Conservation (phyloP, 2,888 invertebrate species). For the Cosmia pyralina region DNA sequence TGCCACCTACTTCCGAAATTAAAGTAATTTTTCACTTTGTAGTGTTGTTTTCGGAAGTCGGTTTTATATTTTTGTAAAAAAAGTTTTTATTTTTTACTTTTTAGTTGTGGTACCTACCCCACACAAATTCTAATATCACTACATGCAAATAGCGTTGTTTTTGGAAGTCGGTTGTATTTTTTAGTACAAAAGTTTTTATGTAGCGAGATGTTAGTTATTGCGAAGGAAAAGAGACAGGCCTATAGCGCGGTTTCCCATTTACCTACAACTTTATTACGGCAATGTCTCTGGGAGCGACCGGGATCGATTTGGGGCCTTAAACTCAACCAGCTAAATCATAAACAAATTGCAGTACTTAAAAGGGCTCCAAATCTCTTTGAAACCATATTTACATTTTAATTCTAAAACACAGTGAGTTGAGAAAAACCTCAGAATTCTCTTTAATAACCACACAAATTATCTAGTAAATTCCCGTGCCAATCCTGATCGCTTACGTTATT, state of each 20-base stretch:
- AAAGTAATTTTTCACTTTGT: no score
- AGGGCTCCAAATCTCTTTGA: no score
- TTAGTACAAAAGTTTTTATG: no score
- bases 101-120: no score
- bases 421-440: background rate
- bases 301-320: background rate
- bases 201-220: background rate
- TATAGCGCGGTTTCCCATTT: background rate
- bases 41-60: no score
- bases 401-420: background rate
- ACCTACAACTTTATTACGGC: background rate
- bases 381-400: no score
- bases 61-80: no score
- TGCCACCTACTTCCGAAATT: no score
- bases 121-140: no score
- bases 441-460: slow-evolving; percentile 8
- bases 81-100: no score
- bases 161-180: no score
- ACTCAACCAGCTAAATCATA: background rate
- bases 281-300: background rate
- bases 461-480: slow-evolving; percentile 12
- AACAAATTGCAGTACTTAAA: background rate
- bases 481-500: slow-evolving; percentile 51
- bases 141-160: no score
- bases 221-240: background rate